Evolutionary conservation across 64 coral and sea anemone species (phyloP), one percentile per base, ranked within the genome.

Genomic region (Stichodactyla helianthus): DNA sequence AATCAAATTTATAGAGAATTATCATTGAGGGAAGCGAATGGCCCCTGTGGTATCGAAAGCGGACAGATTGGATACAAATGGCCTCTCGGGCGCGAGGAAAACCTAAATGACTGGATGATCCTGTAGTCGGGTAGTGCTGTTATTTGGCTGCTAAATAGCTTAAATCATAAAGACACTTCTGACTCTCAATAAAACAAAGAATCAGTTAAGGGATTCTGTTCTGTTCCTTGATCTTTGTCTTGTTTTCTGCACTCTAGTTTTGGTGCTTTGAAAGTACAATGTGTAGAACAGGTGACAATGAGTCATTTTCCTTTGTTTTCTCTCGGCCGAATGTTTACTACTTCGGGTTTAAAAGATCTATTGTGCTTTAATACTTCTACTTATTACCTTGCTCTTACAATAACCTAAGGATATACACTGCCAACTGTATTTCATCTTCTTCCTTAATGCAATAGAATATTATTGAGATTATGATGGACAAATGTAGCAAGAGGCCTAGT

Each of bases 11-110:
- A 65, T n/a, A 65, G 22, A 9, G 51, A 52, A 81, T 51, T 53
- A 17, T 20, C 12, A 15, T 17, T 52, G 52, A 6, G 15, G 12
- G 77, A 13, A 28, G 1, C 16, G 78, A 52, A 15, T 14, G 31
- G 31, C 28, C 4, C 6, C 10, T 28, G 28, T 78, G 31, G 78
- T 81, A 81, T 81, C 78, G 78, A 54, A 81, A 52, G 25, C 13
- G 78, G 78, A 51, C 78, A 81, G 78, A 81, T 81, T 81, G 78
- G 18, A 81, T 28, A 81, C 78, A 81, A 81, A 81, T 81, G 78
- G 78, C 78, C 10, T 7, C 2, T 79, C 6, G 15, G 5, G 2
- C 50, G 5, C 27, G 19, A 20, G 63, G 63, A 68, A 74, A 74
- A 4, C 68, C 68, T 13, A 10, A n/a, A 74, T 23, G 4, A 74